Evolutionary conservation across 1,140 invertebrate genomes (phyloP), one percentile per base, ranked within the genome.

Genomic region (Pseudomyrmex gracilis): DNA sequence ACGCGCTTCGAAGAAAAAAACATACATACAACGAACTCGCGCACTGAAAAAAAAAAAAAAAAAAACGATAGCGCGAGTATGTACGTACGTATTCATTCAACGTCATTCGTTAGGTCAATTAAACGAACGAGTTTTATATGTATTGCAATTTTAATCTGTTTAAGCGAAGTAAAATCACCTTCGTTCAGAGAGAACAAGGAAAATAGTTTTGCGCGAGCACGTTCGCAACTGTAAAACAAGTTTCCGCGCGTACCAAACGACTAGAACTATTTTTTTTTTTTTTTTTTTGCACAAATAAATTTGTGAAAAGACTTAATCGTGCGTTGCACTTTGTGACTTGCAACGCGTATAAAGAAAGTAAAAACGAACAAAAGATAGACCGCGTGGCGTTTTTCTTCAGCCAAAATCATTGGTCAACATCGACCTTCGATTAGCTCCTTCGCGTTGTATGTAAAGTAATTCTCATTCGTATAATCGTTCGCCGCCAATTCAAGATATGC

Each of bases 401-500:
- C 15, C 24, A 17, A 76, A 66, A 63, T 17, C n/a, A 34, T 13
- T 51, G 13, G 43, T 13, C 45, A 34, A 17, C 22, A n/a, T 53
- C 13, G n/a, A 5, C 12, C 47, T 13, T 24, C 43, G 34, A 68
- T 45, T n/a, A 57, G 51, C 15, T 34, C 15, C 24, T 5, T 15
- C 45, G 22, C 45, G 22, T 53, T 70, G 13, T 45, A 68, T 43
- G 5, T 34, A 34, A 34, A 34, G 7, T 34, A 34, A 68, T 70
- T 78, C 20, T n/a, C 10, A 58, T 58, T 13, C 51, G 64, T 20
- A 57, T 68, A 47, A 68, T 45, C 64, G 20, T 78, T 49, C 20
- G 12, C 7, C n/a, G 51, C 13, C 49, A 64, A 78, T 78, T 78
- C 64, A 58, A 78, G 74, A 78, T 70, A 78, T 78, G 74, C 51